Percentiles rank a stretch among this genome's conserved stretches.
Conservation (phyloP, 1,140 invertebrate species). For the Protaetia brevitarsis region DNA sequence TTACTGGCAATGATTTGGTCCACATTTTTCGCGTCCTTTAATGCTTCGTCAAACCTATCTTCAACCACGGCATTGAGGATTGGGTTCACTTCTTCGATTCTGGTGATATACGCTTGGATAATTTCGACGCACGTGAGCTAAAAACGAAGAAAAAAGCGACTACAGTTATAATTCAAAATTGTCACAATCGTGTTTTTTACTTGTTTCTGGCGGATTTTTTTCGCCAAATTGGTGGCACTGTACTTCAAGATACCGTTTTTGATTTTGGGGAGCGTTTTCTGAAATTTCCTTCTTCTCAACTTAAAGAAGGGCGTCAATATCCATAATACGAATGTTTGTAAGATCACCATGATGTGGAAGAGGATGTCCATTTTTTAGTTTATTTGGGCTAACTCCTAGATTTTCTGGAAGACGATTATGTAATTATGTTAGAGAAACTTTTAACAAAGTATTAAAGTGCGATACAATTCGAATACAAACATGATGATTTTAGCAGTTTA, state of each 20-base stretch:
- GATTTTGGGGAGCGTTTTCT: slow-evolving; percentile 39
- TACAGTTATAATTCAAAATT: slow-evolving; percentile 1
- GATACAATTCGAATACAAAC: background rate
- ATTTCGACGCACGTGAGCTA: slow-evolving; percentile 60
- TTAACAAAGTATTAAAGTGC: too few species aligned
- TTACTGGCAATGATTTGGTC: slow-evolving; percentile 54
- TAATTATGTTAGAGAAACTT: too few species aligned
- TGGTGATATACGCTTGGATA: slow-evolving; percentile 60
- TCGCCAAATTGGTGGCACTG: slow-evolving; percentile 46
- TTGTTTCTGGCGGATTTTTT: slow-evolving; percentile 51
- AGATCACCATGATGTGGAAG: background rate
- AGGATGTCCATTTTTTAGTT: background rate
- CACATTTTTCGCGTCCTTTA: slow-evolving; percentile 60
- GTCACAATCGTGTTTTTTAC: too few species aligned
- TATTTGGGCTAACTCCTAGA: background rate
- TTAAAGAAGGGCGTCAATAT: slow-evolving; percentile 33
- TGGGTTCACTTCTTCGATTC: slow-evolving; percentile 60
- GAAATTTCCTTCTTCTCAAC: slow-evolving; percentile 34
- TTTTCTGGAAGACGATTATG: background rate
- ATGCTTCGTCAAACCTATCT: slow-evolving; percentile 62
- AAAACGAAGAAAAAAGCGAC: background rate
- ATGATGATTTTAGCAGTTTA: background rate
- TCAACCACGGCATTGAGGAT: slow-evolving; percentile 71
- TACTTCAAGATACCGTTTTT: slow-evolving; percentile 41
- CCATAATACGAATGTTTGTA: background rate